Percentiles rank a stretch among this genome's conserved stretches.
phyloP scores from a whole-genome alignment of 2,888 invertebrate species.

The Oscheius myriophilus region DNA sequence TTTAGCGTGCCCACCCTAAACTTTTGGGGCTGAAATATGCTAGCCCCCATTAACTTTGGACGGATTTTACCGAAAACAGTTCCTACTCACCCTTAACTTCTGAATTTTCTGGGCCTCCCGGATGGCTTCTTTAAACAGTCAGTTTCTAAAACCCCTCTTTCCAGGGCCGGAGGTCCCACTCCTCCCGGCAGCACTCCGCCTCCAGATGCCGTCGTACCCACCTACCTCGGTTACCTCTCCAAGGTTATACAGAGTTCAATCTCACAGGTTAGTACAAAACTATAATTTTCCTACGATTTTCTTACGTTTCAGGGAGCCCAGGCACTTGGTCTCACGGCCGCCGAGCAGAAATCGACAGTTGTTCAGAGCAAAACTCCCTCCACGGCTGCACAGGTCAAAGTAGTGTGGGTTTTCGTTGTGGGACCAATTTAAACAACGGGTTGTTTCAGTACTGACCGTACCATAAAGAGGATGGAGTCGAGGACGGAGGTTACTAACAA shows the following conservation, averaged over 20 bases:
- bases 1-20: too few relatives aligned
- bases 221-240: constrained; percentile 19
- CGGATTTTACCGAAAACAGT: too few relatives aligned
- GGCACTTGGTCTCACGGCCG: constrained; percentile 8
- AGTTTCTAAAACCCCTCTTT: not conserved
- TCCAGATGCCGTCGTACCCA: constrained; percentile 5
- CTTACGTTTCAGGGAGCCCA: constrained; percentile 21
- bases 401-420: not conserved
- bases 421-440: not conserved
- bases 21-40: too few relatives aligned
- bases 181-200: not conserved
- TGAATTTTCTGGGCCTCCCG: too few relatives aligned
- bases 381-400: constrained; percentile 8
- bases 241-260: constrained; percentile 8
- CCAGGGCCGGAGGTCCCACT: constrained; percentile 18
- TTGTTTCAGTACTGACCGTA: constrained; percentile 17
- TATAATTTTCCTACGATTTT: not conserved
- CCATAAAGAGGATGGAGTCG: constrained; percentile 50
- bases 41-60: too few relatives aligned
- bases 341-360: constrained; percentile 11
- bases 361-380: constrained; percentile 6
- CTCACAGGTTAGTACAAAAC: constrained; percentile 14
- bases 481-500: constrained; percentile 53
- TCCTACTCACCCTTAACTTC: too few relatives aligned
- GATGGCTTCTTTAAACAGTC: not conserved